Base-by-base conservation (phyloP, 1,140 invertebrate genomes). In the Polypedilum pembai region DNA sequence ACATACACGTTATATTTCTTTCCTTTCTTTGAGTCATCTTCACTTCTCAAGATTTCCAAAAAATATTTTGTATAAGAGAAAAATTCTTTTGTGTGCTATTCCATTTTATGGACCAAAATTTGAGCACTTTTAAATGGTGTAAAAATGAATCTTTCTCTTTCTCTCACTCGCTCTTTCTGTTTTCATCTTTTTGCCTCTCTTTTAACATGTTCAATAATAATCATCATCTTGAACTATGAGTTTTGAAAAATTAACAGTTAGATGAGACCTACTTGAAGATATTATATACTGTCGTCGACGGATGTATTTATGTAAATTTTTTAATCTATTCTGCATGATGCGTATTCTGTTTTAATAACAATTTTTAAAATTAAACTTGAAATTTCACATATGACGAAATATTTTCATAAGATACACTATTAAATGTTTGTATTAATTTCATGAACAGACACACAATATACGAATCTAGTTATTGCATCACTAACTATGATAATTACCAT, bases 81-180 rank as follows among this genome's bases (percentile, higher is more conserved):
- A 56, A n/a, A 56, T 56, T 56, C 45, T 56, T 56, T 56, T 56
- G 45, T 56, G 45, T 56, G 45, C 45, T 56, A 56, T 56, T 56
- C 45, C 45, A 56, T 56, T 56, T 56, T 56, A 56, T 56, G 24
- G 5, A 33, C 24, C 24, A 33, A 33, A 33, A n/a, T 56, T 56
- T 56, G 45, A 56, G 45, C 45, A 56, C 45, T 56, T 56, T 56
- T 56, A 56, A 56, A 56, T 56, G 45, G 45, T 56, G 45, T 56
- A 56, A 56, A 33, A 33, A 33, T 33, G 24, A 33, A 56, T 56
- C 15, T 56, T 56, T 56, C 12, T n/a, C n/a, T n/a, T n/a, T n/a
- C n/a, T n/a, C n/a, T n/a, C n/a, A n/a, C n/a, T n/a, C n/a, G n/a
- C 45, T 56, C 45, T 56, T 56, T 56, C n/a, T 56, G 2, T 5